Conservation (phyloP, 2,797 vertebrate genomes). For the Lerista edwardsae region DNA sequence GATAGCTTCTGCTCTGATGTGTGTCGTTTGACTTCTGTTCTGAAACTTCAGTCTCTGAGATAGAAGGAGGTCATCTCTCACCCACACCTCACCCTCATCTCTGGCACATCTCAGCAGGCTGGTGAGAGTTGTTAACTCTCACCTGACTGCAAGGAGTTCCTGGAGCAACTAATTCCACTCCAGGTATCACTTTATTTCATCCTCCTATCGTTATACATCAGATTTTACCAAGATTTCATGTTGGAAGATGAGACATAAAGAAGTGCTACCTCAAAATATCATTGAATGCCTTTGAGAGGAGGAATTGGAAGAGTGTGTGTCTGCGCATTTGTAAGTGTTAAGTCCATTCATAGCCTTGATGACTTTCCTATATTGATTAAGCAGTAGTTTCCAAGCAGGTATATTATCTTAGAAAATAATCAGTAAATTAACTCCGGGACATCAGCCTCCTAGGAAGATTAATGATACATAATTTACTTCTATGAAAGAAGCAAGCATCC, state of each 20-base stretch:
- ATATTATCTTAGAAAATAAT: constrained; percentile 74
- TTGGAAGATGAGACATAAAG: constrained; percentile 50
- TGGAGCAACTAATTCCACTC: constrained; percentile 28
- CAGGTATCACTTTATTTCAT: background rate
- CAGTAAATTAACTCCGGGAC: constrained; percentile 75
- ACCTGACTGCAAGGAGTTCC: background rate
- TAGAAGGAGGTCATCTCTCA: background rate
- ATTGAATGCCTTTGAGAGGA: constrained; percentile 52
- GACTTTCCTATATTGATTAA: constrained; percentile 68
- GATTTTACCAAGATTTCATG: constrained; percentile 41
- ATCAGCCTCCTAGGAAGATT: constrained; percentile 74
- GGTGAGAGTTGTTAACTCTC: background rate
- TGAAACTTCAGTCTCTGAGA: background rate
- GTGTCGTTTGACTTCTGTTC: constrained; percentile 12
- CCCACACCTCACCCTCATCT: background rate
- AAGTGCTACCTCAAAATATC: constrained; percentile 52
- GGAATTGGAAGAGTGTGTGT: constrained; percentile 40
- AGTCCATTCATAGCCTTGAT: constrained; percentile 52
- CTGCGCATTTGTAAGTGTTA: background rate
- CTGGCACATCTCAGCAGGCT: background rate
- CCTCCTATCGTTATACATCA: constrained; percentile 39
- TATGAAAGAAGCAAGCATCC: constrained; percentile 77
- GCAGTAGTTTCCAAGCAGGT: constrained; percentile 64
- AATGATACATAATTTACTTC: constrained; percentile 78
- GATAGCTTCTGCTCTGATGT: background rate